phyloP scores from a whole-genome alignment of 2,113 vertebrate species.

The Eulemur macaco region DNA sequence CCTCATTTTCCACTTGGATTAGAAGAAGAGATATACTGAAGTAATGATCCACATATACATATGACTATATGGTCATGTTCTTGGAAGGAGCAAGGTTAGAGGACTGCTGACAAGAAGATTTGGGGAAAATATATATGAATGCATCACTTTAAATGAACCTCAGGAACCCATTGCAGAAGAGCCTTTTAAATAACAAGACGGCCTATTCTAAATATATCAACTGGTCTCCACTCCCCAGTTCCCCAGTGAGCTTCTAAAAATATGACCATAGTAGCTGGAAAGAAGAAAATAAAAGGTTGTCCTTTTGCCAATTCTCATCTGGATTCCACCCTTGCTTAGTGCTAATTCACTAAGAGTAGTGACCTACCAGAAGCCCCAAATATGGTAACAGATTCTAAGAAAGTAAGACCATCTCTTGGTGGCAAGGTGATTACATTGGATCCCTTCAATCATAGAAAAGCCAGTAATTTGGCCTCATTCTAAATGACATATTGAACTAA shows the following conservation, averaged over 20 bases:
- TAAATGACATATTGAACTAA: neutral
- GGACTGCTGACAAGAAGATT: neutral
- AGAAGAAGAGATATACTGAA: neutral
- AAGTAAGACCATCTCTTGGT: neutral
- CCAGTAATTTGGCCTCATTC: neutral
- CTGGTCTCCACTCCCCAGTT: neutral
- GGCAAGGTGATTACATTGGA: neutral
- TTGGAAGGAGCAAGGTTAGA: neutral
- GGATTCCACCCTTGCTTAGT: neutral
- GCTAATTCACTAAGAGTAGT: neutral
- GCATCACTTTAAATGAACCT: neutral
- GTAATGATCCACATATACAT: neutral
- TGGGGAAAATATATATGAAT: neutral
- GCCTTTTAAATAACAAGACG: neutral
- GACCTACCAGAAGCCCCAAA: neutral
- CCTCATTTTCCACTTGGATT: neutral
- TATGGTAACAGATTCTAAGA: neutral
- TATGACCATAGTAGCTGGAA: neutral
- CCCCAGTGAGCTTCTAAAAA: neutral
- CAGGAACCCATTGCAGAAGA: neutral
- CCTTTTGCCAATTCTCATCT: neutral
- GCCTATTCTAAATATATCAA: neutral
- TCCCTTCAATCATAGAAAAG: neutral
- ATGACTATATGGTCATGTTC: neutral
- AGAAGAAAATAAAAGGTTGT: neutral